Evolutionary conservation across 1,140 invertebrate species (phyloP).

Genomic region (Bombus fervidus): DNA sequence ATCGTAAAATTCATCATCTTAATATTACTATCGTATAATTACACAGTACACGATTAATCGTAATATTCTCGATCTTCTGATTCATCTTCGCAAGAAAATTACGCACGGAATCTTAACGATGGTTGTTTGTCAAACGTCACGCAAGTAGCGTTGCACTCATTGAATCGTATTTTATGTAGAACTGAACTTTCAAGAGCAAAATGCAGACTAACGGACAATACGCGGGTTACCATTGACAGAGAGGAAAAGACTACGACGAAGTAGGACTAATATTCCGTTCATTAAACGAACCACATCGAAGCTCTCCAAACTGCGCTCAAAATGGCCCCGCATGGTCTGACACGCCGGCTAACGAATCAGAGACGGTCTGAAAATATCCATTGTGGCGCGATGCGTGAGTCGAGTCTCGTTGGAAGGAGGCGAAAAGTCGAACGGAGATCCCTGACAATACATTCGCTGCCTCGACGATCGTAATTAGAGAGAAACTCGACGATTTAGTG

Average conservation of each 20-base stretch:
- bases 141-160: background rate
- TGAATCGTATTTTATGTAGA: background rate
- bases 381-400: background rate
- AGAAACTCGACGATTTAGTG: slow-evolving; percentile 66
- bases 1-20: background rate
- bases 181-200: slow-evolving; percentile 59
- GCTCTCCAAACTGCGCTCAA: background rate
- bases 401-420: background rate
- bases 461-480: slow-evolving; percentile 59
- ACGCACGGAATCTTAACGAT: background rate
- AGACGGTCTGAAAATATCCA: slow-evolving; percentile 40
- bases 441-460: slow-evolving; percentile 53
- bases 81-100: background rate
- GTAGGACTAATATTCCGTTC: slow-evolving; percentile 70
- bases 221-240: slow-evolving; percentile 55
- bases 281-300: slow-evolving; percentile 61
- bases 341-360: slow-evolving; percentile 34
- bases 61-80: background rate
- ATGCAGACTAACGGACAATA: slow-evolving; percentile 68
- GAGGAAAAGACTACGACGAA: background rate
- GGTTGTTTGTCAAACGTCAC: background rate
- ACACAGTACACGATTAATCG: background rate
- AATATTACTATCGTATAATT: too few species aligned
- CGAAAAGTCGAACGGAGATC: slow-evolving; percentile 20
- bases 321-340: background rate